These are phyloP conservation scores for Drosophila lutescens DNA, from an alignment of 2,888 invertebrate species.

Conservation along the genomic window DNA sequence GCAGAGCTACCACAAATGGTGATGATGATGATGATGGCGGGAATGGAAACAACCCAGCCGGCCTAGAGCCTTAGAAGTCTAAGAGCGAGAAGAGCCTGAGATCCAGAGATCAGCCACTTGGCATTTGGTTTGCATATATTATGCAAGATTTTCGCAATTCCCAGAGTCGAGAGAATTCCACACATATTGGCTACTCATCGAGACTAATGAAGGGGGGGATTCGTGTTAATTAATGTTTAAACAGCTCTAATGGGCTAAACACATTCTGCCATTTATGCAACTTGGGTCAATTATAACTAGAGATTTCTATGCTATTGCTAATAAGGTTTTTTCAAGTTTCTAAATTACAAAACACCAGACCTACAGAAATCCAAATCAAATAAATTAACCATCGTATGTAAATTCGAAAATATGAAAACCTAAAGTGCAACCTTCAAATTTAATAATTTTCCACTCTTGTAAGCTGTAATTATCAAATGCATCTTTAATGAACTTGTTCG, in stretches of 20 bases:
- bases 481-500: conserved; percentile 6
- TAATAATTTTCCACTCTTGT: conserved; percentile 11
- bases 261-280: conserved; percentile 23
- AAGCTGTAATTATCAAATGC: neutral
- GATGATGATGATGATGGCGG: conserved; percentile 22
- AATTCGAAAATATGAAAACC: neutral
- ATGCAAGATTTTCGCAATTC: conserved; percentile 26
- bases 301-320: conserved; percentile 1
- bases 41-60: conserved; percentile 22
- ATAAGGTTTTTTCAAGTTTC: neutral
- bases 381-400: neutral
- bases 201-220: conserved; percentile 16
- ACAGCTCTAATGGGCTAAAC: conserved; percentile 40
- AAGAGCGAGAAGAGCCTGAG: conserved; percentile 12
- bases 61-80: conserved; percentile 60
- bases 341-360: no score
- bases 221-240: conserved; percentile 40
- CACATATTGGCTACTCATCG: conserved; percentile 8
- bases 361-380: neutral
- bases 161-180: conserved; percentile 15
- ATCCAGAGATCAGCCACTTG: conserved; percentile 30
- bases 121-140: conserved; percentile 35
- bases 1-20: conserved; percentile 13
- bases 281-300: conserved; percentile 9
- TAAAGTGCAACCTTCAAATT: conserved; percentile 1